Evolutionary conservation across 2,113 vertebrate genomes (phyloP).

Genomic region (Philantomba maxwellii): DNA sequence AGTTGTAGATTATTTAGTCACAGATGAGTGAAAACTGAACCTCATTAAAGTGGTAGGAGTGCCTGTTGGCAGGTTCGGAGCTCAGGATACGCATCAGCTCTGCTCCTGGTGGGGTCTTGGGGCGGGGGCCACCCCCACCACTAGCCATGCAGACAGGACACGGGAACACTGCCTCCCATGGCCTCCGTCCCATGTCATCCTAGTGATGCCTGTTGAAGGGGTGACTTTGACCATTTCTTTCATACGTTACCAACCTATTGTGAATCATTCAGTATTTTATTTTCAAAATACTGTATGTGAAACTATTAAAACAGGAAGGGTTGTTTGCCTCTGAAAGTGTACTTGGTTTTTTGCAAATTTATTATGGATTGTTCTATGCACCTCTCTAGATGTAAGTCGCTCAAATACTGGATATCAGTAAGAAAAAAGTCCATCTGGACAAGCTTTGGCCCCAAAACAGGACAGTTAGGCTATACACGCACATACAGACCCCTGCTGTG

Average conservation of each 20-base stretch:
- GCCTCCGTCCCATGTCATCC: neutral
- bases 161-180: fast-evolving
- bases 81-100: neutral
- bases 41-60: neutral
- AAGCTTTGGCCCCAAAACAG: neutral
- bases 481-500: neutral
- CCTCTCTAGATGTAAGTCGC: neutral
- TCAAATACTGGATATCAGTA: neutral
- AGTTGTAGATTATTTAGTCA: neutral
- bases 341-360: neutral
- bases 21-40: neutral
- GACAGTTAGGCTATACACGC: neutral
- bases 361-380: neutral
- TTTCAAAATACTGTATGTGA: neutral
- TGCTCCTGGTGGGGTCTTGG: no score
- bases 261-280: neutral
- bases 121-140: neutral
- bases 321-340: no score
- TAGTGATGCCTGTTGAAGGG: neutral
- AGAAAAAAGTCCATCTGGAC: neutral
- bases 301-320: neutral
- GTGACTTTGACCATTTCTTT: neutral
- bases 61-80: neutral
- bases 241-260: neutral
- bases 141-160: neutral